These are phyloP conservation scores for Ectemnius lituratus DNA, from an alignment of 2,888 invertebrate species.

Conservation along the genomic window DNA sequence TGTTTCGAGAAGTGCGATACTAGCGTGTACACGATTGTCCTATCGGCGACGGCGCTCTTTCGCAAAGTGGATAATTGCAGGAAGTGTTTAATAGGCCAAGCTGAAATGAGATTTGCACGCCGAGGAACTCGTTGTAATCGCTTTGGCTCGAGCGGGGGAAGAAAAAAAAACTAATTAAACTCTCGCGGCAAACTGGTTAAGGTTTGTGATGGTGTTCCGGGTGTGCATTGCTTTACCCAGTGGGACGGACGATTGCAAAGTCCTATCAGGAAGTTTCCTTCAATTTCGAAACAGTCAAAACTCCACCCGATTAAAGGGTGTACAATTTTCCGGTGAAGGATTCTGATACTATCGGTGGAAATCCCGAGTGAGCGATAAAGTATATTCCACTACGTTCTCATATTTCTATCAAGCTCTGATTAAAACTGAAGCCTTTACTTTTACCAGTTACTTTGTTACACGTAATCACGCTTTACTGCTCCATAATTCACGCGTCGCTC, in stretches of 20 bases:
- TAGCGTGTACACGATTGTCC: too few species aligned
- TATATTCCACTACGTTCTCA: conserved; percentile 9
- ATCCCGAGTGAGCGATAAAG: conserved; percentile 22
- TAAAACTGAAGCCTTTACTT: conserved; percentile 13
- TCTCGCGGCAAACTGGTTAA: neutral
- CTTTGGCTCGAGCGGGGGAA: too few species aligned
- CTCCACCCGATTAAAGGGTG: too few species aligned
- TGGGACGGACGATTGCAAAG: neutral
- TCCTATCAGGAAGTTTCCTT: neutral
- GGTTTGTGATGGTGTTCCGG: neutral
- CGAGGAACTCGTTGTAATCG: neutral
- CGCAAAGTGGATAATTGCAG: conserved; percentile 2
- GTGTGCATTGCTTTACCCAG: too few species aligned
- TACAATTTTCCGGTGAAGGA: too few species aligned
- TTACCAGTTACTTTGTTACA: conserved; percentile 24
- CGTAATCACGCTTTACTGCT: conserved; percentile 6
- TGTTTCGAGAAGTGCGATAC: too few species aligned
- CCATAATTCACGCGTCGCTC: neutral
- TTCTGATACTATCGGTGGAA: conserved; percentile 15
- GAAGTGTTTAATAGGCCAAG: neutral
- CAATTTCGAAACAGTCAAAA: neutral
- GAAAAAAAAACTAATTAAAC: neutral
- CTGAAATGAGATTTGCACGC: conserved; percentile 1
- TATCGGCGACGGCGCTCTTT: too few species aligned
- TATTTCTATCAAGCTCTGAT: conserved; percentile 25